phyloP scores from a whole-genome alignment of 2,888 invertebrate genomes.

The Bombylius discolor region DNA sequence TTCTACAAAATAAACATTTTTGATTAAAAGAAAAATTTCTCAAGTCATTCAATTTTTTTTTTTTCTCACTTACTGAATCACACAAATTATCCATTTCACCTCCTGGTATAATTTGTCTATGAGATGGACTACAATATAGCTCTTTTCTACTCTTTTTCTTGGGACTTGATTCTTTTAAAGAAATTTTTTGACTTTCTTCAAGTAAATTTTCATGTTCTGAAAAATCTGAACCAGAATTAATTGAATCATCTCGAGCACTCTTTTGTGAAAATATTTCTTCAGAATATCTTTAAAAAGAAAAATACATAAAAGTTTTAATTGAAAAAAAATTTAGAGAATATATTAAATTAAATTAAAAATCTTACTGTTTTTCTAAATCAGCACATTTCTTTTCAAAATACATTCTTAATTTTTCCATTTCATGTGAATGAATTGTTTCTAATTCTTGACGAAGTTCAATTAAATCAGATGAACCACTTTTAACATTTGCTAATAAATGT shows the following conservation, averaged over 20 bases:
- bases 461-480: slow-evolving; percentile 45
- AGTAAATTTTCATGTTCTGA: slow-evolving; percentile 32
- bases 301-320: neutral
- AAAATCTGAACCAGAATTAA: slow-evolving; percentile 28
- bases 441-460: slow-evolving; percentile 46
- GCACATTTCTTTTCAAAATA: slow-evolving; percentile 71
- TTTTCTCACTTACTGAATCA: slow-evolving; percentile 14
- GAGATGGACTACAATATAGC: slow-evolving; percentile 31
- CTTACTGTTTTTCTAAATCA: slow-evolving; percentile 64
- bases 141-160: slow-evolving; percentile 30
- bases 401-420: slow-evolving; percentile 64
- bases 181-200: slow-evolving; percentile 20
- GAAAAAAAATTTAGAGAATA: neutral
- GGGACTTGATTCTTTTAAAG: slow-evolving; percentile 25
- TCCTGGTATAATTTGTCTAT: slow-evolving; percentile 33
- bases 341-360: slow-evolving; percentile 8
- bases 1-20: slow-evolving; percentile 15
- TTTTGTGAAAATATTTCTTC: slow-evolving; percentile 56
- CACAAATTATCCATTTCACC: slow-evolving; percentile 20
- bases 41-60: neutral
- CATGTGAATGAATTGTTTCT: slow-evolving; percentile 52
- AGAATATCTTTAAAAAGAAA: slow-evolving; percentile 39
- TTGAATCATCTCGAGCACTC: slow-evolving; percentile 45
- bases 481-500: slow-evolving; percentile 43
- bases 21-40: neutral